Percentiles rank a stretch among this genome's conserved stretches.
Evolutionary conservation across 2,113 vertebrate genomes (phyloP).

Genomic region (Ciconia boyciana): DNA sequence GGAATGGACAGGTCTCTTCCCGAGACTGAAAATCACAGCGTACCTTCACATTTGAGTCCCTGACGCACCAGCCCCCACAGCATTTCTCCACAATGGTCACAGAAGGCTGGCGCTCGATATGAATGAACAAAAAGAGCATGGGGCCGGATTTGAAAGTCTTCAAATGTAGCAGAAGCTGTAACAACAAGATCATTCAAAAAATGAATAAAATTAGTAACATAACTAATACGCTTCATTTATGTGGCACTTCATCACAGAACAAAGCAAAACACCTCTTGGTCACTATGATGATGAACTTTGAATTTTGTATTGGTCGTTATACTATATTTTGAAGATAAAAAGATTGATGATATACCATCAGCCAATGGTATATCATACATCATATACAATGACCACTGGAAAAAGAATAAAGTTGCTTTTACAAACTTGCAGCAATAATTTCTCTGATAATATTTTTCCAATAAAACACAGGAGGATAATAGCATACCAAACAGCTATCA

Average conservation of each 20-base stretch:
- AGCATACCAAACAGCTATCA: background rate
- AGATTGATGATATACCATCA: background rate
- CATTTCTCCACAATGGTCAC: constrained; percentile 98
- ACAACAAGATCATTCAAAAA: background rate
- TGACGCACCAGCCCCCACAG: constrained; percentile 95
- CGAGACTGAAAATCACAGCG: background rate
- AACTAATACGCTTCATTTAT: background rate
- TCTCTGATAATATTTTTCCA: background rate
- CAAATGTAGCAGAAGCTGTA: constrained; percentile 92
- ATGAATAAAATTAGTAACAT: background rate
- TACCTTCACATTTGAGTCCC: constrained; percentile 97
- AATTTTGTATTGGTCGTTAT: background rate
- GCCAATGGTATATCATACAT: background rate
- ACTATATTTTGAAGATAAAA: background rate
- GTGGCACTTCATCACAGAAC: background rate
- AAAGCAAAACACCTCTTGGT: background rate
- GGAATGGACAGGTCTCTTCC: background rate
- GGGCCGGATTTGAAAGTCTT: constrained; percentile 97
- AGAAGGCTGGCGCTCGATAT: constrained; percentile 93
- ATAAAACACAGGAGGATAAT: background rate
- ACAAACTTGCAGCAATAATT: background rate
- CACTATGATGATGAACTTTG: background rate
- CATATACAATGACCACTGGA: background rate
- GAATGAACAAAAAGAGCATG: constrained; percentile 96
- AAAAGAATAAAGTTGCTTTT: background rate